A percentile compares a stretch with the other conserved stretches of the same genome.
Evolutionary conservation across 2,797 vertebrate species (phyloP).

Genomic region (Tragelaphus eurycerus): DNA sequence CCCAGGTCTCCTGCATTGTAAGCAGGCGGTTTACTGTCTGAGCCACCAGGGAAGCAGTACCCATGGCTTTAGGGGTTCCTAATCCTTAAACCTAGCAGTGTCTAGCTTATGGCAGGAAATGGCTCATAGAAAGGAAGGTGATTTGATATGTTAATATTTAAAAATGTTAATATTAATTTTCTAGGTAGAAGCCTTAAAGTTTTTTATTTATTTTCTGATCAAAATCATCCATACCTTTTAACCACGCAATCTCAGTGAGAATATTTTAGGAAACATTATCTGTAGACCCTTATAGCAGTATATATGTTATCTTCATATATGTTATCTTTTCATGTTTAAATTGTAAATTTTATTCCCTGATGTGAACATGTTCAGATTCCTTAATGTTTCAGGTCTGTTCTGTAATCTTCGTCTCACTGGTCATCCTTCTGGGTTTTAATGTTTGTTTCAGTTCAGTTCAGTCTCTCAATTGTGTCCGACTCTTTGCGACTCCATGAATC

Average conservation of each 20-base stretch:
- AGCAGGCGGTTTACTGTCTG: too few species aligned
- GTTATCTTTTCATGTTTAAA: background rate
- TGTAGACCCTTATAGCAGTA: background rate
- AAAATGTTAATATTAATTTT: background rate
- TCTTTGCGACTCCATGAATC: too few species aligned
- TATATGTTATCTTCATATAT: background rate
- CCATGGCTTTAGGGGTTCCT: background rate
- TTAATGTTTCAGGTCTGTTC: background rate
- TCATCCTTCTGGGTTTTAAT: background rate
- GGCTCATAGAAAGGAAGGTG: background rate
- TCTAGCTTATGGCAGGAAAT: background rate
- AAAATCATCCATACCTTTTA: background rate
- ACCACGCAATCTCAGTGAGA: background rate
- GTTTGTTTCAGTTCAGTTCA: background rate
- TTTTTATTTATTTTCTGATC: conserved; percentile 8
- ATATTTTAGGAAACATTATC: background rate
- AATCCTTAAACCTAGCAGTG: background rate
- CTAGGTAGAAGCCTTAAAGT: background rate
- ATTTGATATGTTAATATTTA: conserved; percentile 8
- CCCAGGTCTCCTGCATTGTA: too few species aligned
- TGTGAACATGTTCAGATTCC: background rate
- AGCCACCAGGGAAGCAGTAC: background rate
- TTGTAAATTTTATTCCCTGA: background rate
- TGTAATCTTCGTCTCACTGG: background rate
- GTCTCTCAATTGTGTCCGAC: too few species aligned